Evolutionary conservation across 1,140 invertebrate genomes (phyloP), one percentile per base, ranked within the genome.

Genomic region (Drosophila gunungcola): DNA sequence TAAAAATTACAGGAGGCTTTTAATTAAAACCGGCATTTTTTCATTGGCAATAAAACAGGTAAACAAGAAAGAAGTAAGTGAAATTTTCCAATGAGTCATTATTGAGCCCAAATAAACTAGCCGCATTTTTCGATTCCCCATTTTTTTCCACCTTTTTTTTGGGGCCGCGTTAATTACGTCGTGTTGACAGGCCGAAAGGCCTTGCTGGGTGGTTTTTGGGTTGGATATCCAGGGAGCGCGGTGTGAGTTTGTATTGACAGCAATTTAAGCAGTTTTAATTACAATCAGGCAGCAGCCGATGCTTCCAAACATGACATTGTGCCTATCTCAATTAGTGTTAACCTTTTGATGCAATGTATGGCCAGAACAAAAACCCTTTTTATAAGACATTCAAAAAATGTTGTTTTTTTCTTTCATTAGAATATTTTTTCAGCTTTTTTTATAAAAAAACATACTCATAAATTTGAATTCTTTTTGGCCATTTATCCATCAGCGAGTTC

Each of bases 181-280:
- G 61, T 55, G 56, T 36, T 70, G 73, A 78, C 74, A 78, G 73
- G 34, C 45, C 29, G 41, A 38, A 42, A 49, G 65, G 57, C 69
- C 55, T 46, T 42, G 29, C 41, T 55, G 42, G 16, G 60, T 45
- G 48, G 42, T 12, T 43, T 6, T 32, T 54, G 29, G 38, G 32
- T 2, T 34, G 16, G 41, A 10, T 11, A 21, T 21, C 21, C 13
- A 2, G 25, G 27, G 51, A 42, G 64, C 6, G 41, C 4, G 41
- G 13, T 7, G 39, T 32, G 29, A 52, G 41, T 65, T 43, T 65
- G 36, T 61, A 43, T 53, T 70, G 73, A 69, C 63, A 64, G 70
- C 55, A 70, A 63, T 70, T 80, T 80, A 80, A 80, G 51, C 77
- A 64, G 58, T 70, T 80, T 80, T 80, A 80, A 80, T 80, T 80